Conservation (phyloP, 2,888 invertebrate species). For the Lasioglossum morio region DNA sequence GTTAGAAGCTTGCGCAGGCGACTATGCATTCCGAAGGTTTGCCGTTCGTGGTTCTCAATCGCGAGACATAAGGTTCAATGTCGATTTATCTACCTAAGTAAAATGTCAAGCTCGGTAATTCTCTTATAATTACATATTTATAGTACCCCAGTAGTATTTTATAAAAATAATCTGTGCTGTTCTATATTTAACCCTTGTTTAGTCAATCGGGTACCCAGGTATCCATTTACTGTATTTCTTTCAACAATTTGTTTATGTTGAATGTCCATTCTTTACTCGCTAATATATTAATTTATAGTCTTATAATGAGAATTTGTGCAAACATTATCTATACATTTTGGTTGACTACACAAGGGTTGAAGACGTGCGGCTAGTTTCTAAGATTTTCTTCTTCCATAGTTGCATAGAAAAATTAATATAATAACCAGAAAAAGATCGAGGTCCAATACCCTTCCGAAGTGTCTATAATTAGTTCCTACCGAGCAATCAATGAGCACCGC, state of each 20-base stretch:
- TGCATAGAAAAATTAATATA: not conserved
- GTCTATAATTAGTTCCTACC: constrained; percentile 35
- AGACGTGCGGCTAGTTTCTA: not conserved
- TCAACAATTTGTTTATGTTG: no score
- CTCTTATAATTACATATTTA: not conserved
- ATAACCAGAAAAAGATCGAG: not conserved
- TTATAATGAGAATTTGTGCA: no score
- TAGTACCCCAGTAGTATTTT: not conserved
- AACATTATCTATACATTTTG: no score
- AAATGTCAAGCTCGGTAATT: not conserved
- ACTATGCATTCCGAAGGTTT: constrained; percentile 10
- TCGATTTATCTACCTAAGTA: not conserved
- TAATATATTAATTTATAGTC: no score
- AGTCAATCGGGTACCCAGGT: no score
- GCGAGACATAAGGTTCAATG: not conserved
- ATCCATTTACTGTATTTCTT: no score
- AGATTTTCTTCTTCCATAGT: no score
- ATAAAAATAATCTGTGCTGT: constrained; percentile 7
- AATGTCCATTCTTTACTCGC: no score
- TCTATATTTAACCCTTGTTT: not conserved
- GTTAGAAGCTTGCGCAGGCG: constrained; percentile 30
- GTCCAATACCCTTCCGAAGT: not conserved
- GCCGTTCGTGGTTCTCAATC: constrained; percentile 29
- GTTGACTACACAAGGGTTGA: no score
- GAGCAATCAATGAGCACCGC: constrained; percentile 30